A percentile compares a stretch with the other conserved stretches of the same genome.
phyloP scores from a whole-genome alignment of 2,797 vertebrate species.

The Coilia nasus region DNA sequence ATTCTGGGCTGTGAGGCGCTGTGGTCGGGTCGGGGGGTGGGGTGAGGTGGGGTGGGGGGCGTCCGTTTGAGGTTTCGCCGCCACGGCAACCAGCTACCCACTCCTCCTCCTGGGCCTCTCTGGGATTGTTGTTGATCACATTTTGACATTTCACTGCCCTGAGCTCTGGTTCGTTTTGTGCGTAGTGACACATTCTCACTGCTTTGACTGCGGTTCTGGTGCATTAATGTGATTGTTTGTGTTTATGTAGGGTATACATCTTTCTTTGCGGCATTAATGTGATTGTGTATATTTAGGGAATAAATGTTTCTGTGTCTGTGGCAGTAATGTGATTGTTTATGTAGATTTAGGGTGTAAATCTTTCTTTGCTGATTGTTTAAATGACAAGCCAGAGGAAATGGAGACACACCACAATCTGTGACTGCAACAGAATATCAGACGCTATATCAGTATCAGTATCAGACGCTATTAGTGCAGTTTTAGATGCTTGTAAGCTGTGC shows the following conservation, averaged over 20 bases:
- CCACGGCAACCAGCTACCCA: not conserved
- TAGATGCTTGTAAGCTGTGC: not conserved
- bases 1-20: slow-evolving; percentile 27
- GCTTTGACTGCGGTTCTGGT: not conserved
- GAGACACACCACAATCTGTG: not conserved
- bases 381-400: not conserved
- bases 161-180: not conserved
- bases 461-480: not conserved
- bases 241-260: not conserved
- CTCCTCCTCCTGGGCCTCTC: not conserved
- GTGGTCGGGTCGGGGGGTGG: slow-evolving; percentile 16
- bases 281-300: not conserved
- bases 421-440: not conserved
- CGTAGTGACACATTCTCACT: not conserved
- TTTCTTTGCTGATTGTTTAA: not conserved
- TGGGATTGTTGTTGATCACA: not conserved
- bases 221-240: not conserved
- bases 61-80: slow-evolving; percentile 20
- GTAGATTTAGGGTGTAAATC: not conserved
- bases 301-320: not conserved
- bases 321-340: not conserved
- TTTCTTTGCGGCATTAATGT: not conserved
- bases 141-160: not conserved
- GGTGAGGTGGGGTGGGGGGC: not conserved
- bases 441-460: not conserved